phyloP scores from a whole-genome alignment of 2,113 vertebrate genomes.

The Erinaceus europaeus region DNA sequence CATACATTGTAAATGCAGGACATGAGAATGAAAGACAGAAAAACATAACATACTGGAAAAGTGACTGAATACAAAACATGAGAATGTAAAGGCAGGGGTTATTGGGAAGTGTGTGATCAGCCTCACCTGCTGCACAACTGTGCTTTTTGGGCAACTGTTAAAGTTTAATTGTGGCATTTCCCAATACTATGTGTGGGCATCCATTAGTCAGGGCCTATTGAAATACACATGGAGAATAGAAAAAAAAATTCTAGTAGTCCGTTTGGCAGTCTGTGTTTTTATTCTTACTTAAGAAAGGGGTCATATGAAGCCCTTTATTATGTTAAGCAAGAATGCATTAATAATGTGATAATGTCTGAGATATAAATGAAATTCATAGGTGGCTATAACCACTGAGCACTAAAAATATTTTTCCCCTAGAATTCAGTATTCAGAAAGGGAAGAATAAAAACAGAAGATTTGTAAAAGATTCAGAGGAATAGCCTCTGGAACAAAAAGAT shows the following conservation, averaged over 20 bases:
- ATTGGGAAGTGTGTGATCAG: no score
- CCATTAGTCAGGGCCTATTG: background rate
- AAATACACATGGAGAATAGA: slow-evolving; percentile 2
- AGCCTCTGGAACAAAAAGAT: background rate
- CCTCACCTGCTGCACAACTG: no score
- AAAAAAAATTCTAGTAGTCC: background rate
- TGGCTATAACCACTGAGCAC: background rate
- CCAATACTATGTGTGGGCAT: background rate
- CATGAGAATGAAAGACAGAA: no score
- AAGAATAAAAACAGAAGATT: background rate
- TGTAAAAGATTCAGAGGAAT: background rate
- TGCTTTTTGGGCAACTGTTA: no score
- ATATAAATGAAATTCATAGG: background rate
- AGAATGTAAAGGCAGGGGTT: no score
- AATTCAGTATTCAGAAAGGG: background rate
- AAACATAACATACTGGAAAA: no score
- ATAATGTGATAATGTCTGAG: background rate
- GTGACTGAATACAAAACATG: no score
- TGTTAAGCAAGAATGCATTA: background rate
- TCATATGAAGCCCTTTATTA: background rate
- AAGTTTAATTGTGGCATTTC: no score
- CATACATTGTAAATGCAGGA: no score
- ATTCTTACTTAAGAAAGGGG: background rate
- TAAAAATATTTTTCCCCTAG: no score
- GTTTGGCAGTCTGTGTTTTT: background rate